Evolutionary conservation across 1,140 invertebrate genomes (phyloP), one percentile per base, ranked within the genome.

Genomic region (Drosophila kurseongensis): DNA sequence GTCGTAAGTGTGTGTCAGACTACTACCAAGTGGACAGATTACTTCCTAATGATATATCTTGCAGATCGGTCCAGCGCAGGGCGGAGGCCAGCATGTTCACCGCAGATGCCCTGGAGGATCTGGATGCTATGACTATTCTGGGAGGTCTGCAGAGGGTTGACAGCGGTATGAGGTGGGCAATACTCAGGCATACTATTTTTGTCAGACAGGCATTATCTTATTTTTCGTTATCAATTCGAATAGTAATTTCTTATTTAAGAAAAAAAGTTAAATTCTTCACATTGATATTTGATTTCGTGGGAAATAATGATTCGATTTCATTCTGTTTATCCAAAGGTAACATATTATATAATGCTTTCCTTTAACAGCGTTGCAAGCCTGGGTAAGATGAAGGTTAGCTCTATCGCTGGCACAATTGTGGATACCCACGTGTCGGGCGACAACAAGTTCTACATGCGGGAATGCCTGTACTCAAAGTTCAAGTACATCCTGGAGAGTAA

Each of bases 401-500:
- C 76, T 0, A 61, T 68, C 0, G 7, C 8, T 0, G 75, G 79
- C n/a, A 50, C 4, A 0, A 47, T 86, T 40, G 35, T 18, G 0
- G 63, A 75, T n/a, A 0, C 12, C 0, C 13, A 35, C 0, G 1
- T 16, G 6, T 9, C 10, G 5, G 27, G 10, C 0, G n/a, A 32
- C 1, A 66, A 74, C 18, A 75, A 51, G 7, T 88, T 74, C 5
- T 80, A 55, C 16, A 44, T 52, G 18, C 61, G 61, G 2, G 68
- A 84, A 42, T 12, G 14, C 10, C 47, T 88, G 2, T 83, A 54
- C 38, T 10, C 51, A 3, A 83, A 84, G 47, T 68, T 78, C 7
- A 57, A 52, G 6, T 44, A 52, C 14, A 84, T 89, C 7, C 57
- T 78, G 23, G 55, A 71, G 4, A 84, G 84, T 88, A 61, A 74